Conservation (phyloP, 2,113 vertebrate genomes). For the Osmerus mordax region DNA sequence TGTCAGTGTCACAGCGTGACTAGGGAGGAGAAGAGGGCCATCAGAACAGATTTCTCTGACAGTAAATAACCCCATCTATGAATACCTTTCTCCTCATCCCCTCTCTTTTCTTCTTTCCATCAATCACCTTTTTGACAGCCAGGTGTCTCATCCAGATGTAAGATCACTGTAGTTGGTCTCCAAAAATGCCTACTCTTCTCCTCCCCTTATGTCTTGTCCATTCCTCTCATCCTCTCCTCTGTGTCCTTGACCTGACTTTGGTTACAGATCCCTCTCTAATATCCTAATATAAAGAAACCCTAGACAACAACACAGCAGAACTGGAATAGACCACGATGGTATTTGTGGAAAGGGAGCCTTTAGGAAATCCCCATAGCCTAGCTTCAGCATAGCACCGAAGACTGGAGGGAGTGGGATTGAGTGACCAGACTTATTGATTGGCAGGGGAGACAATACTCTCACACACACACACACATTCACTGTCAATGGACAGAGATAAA, state of each 20-base stretch:
- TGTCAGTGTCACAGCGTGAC: constrained; percentile 12
- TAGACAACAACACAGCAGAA: constrained; percentile 42
- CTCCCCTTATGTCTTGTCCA: background rate
- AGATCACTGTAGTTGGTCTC: background rate
- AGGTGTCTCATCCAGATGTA: constrained; percentile 43
- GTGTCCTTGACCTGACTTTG: constrained; percentile 56
- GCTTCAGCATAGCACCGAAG: constrained; percentile 1
- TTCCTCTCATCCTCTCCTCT: background rate
- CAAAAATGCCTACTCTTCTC: background rate
- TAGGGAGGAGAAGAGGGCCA: constrained; percentile 20
- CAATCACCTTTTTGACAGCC: background rate
- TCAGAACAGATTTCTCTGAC: constrained; percentile 30
- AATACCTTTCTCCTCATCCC: constrained; percentile 19
- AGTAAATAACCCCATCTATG: constrained; percentile 34
- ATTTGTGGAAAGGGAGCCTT: constrained; percentile 24
- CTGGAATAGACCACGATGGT: constrained; percentile 44
- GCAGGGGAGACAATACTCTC: constrained; percentile 4
- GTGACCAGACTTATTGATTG: constrained; percentile 32
- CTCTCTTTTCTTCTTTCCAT: background rate
- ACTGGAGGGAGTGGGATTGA: constrained; percentile 10
- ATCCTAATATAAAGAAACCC: constrained; percentile 39
- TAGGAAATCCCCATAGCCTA: constrained; percentile 26
- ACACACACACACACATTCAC: background rate
- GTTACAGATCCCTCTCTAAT: constrained; percentile 54
- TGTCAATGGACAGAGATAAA: background rate